These are phyloP conservation scores for Malaclemys terrapin DNA, from an alignment of 2,113 vertebrate species.

Conservation along the genomic window DNA sequence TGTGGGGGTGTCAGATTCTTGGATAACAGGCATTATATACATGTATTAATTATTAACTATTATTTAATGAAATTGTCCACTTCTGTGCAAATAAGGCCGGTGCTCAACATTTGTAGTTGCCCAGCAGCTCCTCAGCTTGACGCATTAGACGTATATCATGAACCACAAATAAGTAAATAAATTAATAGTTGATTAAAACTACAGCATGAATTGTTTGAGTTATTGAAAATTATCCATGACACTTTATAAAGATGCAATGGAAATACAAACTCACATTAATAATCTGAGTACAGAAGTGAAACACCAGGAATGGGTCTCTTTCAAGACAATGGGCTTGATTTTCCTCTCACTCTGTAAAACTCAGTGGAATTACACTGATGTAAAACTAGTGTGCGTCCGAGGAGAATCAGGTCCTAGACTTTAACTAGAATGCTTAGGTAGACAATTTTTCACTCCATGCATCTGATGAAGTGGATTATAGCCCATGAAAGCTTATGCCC, in stretches of 20 bases:
- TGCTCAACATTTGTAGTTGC: background rate
- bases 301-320: rapidly evolving
- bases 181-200: background rate
- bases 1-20: background rate
- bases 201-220: background rate
- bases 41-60: background rate
- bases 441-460: no score
- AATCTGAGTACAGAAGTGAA: background rate
- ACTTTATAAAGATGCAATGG: background rate
- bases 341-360: background rate
- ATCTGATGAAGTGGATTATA: no score
- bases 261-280: rapidly evolving
- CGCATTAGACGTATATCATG: rapidly evolving
- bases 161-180: background rate
- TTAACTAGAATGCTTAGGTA: background rate
- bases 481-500: no score
- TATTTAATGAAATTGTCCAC: background rate
- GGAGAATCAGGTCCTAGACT: background rate
- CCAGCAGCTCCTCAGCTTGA: background rate
- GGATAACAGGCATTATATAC: background rate
- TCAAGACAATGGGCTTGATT: background rate
- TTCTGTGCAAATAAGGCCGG: background rate
- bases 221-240: background rate
- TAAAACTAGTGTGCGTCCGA: background rate
- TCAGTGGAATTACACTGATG: background rate